Evolutionary conservation across 2,113 vertebrate species (phyloP), one percentile per base, ranked within the genome.

Genomic region (Parus major): DNA sequence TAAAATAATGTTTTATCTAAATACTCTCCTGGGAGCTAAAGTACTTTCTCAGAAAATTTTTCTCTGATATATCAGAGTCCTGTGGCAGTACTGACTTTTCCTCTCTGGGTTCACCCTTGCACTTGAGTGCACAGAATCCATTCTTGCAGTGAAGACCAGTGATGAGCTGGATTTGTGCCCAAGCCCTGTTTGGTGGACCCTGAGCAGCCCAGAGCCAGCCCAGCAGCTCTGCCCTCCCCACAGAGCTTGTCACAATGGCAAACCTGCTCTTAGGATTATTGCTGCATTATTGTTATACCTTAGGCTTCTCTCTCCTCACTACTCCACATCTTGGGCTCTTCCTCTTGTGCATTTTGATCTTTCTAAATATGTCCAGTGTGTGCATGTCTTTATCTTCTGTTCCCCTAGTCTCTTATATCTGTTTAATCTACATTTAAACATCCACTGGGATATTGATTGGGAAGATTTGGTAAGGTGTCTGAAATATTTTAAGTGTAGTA

Each of bases 1-100:
- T 94, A 83, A 95, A 92, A 93, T 78, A 92, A 87, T 27, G n/a
- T 8, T 90, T 95, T 70, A 82, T 39, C 59, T 91, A 89, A 90
- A 79, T 59, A 21, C 8, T 72, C 21, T 61, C 70, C 76, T 2
- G 52, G 46, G 83, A 86, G 31, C 41, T 82, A 36, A 79, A 53
- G 50, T 7, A 61, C 24, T 77, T 88, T 83, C 46, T 56, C 68
- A 78, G 71, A 77, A 78, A 33, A 41, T 12, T 70, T 56, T 64
- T n/a, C 68, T 83, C 60, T 78, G 35, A 44, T 79, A 24, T 59
- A 49, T 56, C 52, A 12, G 12, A 13, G 24, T 70, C 33, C 59
- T 28, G 31, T 57, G 22, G 25, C 27, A 70, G 55, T 10, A 24
- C 19, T 83, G 85, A 36, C 6, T 82, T 79, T 46, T 72, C 23